A percentile compares a stretch with the other conserved stretches of the same genome.
phyloP scores from a whole-genome alignment of 2,113 vertebrate species.

The Brachypteracias leptosomus region DNA sequence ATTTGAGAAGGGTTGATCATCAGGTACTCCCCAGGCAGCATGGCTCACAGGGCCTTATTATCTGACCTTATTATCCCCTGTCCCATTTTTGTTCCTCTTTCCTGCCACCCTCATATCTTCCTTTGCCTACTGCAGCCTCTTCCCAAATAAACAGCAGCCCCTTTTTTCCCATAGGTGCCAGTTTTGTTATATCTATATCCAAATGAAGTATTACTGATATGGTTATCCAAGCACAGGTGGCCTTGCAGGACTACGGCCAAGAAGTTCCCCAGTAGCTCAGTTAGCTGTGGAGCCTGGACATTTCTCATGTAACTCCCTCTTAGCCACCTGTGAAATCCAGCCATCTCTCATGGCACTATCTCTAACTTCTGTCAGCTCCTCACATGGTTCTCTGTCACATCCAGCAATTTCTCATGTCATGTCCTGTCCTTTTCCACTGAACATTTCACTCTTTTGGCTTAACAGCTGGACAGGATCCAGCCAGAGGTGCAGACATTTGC shows the following conservation, averaged over 20 bases:
- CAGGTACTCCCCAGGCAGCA: neutral
- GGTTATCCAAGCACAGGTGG: neutral
- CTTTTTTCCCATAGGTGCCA: neutral
- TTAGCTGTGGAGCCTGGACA: neutral
- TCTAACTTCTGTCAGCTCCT: neutral
- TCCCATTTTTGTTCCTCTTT: neutral
- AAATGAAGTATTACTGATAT: neutral
- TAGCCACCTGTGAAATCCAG: neutral
- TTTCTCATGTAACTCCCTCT: neutral
- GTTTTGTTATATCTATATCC: neutral
- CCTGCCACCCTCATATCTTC: neutral
- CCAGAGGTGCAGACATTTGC: neutral
- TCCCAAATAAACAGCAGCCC: neutral
- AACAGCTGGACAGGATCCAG: neutral
- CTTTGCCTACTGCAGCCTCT: neutral
- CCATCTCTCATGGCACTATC: neutral
- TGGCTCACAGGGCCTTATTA: neutral
- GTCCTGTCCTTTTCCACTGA: rapidly evolving
- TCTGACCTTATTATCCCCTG: neutral
- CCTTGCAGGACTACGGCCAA: neutral
- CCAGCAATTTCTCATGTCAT: neutral
- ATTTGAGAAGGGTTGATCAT: neutral
- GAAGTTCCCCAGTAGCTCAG: neutral
- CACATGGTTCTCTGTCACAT: neutral
- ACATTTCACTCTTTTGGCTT: neutral